These are phyloP conservation scores for Paelopatides confundens DNA, from an alignment of 53 echinoderm and acorn worm species.

Conservation along the genomic window DNA sequence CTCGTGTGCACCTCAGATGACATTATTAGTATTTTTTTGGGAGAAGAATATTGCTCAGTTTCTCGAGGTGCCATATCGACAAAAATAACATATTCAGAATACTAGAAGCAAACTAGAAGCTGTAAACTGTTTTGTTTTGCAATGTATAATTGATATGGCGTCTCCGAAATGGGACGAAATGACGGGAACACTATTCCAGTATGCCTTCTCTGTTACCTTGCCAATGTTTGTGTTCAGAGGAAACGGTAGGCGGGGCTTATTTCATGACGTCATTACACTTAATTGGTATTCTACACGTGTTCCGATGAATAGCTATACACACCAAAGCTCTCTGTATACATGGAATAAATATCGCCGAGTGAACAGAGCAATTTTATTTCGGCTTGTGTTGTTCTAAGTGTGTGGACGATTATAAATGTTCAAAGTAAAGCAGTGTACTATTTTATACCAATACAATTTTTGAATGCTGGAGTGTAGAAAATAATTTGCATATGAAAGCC, in stretches of 20 bases:
- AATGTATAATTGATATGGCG: no score
- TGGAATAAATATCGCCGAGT: constrained; percentile 18
- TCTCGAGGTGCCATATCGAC: no score
- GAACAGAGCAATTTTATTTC: neutral
- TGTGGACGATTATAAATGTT: neutral
- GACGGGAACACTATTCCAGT: neutral
- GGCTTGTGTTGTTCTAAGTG: constrained; percentile 5
- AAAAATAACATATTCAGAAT: no score
- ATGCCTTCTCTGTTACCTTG: neutral
- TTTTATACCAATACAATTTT: constrained; percentile 13
- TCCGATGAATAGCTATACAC: constrained; percentile 32
- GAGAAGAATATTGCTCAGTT: no score
- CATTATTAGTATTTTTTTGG: no score
- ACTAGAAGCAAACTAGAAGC: no score
- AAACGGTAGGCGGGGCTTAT: constrained; percentile 38
- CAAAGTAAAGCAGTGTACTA: constrained; percentile 6
- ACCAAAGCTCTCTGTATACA: constrained; percentile 17
- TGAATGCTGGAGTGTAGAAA: constrained; percentile 19
- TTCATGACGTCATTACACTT: constrained; percentile 38
- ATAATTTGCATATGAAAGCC: constrained; percentile 27
- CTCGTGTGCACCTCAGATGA: no score
- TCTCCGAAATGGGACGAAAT: neutral
- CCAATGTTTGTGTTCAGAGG: constrained; percentile 32
- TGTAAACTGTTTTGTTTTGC: no score
- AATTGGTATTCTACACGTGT: constrained; percentile 45